Evolutionary conservation across 2,113 vertebrate species (phyloP), one percentile per base, ranked within the genome.

Genomic region (Amphiprion ocellaris): DNA sequence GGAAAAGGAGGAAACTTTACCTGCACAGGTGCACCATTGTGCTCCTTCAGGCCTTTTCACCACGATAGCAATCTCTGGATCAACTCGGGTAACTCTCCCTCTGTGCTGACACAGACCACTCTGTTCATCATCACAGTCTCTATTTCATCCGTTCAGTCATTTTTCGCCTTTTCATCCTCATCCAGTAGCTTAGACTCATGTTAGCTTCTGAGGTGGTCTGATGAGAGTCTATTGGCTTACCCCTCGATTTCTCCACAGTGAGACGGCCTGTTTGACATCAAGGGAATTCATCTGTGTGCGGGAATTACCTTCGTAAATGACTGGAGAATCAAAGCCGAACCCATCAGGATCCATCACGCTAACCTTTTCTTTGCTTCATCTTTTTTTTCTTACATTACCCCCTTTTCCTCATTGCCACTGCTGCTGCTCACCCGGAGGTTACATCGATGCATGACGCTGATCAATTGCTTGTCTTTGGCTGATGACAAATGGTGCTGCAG

Each of bases 21-120:
- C 74, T 82, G 75, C 58, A 87, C 81, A 92, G 89, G 89, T 85
- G 64, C 41, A 39, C 78, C 62, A 83, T 87, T 88, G 88, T 93
- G 58, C 52, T 77, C 21, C 55, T 72, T 55, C 33, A 49, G 28
- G 44, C 69, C 54, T 84, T 86, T 75, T 87, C 82, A 69, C 41
- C 30, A 21, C 77, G 86, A 92, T 85, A 82, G 33, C 24, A 59
- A 91, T 92, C 83, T 82, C 70, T 77, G 83, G 39, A 61, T 16
- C 64, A 53, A 63, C 50, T 84, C 30, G 7, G 70, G 79, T 71
- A 76, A 82, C 61, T 77, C 46, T 74, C 64, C 65, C 61, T 73
- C 53, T 24, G 10, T 30, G 0, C 54, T 17, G n/a, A 90, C 78
- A 91, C 76, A 84, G 79, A 64, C 69, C 17, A 10, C 84, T 83